Evolutionary conservation across 2,113 vertebrate species (phyloP).

Genomic region (Pygoscelis adeliae): DNA sequence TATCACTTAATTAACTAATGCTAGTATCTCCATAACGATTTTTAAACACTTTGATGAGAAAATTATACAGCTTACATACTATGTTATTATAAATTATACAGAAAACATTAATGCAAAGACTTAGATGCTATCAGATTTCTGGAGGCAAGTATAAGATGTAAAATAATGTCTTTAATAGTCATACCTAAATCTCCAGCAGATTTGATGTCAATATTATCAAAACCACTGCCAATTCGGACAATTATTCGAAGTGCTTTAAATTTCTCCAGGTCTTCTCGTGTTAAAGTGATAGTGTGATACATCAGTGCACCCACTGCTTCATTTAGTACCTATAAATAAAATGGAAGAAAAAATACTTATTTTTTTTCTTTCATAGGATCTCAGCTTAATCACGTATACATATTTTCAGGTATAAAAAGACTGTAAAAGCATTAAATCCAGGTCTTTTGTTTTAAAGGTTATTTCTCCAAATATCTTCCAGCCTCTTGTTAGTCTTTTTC

Average conservation of each 20-base stretch:
- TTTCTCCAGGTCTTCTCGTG: conserved; percentile 97
- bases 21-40: conserved; percentile 8
- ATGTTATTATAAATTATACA: not conserved
- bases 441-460: not conserved
- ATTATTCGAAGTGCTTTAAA: conserved; percentile 98
- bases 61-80: not conserved
- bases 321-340: conserved; percentile 88
- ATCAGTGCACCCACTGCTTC: conserved; percentile 97
- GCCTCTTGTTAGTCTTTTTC: not conserved
- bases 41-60: conserved; percentile 36
- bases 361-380: not conserved
- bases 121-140: not conserved
- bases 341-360: not conserved
- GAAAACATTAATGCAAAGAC: not conserved
- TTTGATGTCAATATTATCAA: conserved; percentile 99
- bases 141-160: not conserved
- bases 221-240: conserved; percentile 96
- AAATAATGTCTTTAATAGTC: not conserved
- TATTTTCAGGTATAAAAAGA: not conserved
- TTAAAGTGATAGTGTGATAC: conserved; percentile 99
- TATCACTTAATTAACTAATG: conserved; percentile 50
- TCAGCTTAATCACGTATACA: not conserved
- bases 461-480: not conserved
- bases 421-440: not conserved
- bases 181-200: conserved; percentile 96